These are phyloP conservation scores for Artibeus jamaicensis DNA, from an alignment of 2,797 vertebrate species.

Conservation along the genomic window DNA sequence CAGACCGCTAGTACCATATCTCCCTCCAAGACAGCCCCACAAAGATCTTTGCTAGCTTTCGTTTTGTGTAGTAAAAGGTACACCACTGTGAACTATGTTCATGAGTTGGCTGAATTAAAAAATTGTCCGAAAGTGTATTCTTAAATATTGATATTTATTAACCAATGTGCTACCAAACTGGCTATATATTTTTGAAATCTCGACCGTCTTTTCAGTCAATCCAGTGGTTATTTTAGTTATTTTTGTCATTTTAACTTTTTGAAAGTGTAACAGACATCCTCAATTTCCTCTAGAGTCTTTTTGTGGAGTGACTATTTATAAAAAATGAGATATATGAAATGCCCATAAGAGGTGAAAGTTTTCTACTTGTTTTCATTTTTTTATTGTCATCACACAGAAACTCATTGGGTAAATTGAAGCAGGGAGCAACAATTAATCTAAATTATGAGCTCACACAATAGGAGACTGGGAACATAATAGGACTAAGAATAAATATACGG, in stretches of 20 bases:
- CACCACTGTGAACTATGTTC: neutral
- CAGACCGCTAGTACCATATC: neutral
- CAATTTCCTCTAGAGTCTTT: slow-evolving; percentile 41
- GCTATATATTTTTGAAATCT: neutral
- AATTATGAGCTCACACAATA: neutral
- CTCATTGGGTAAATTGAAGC: slow-evolving; percentile 27
- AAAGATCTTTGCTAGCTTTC: neutral
- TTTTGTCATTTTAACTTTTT: slow-evolving; percentile 44
- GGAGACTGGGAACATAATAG: slow-evolving; percentile 31
- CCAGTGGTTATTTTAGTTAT: slow-evolving; percentile 26
- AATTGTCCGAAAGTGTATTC: neutral
- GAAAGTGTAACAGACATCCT: neutral
- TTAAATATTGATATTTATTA: neutral
- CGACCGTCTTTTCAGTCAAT: neutral
- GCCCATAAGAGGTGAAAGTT: neutral
- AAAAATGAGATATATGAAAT: neutral
- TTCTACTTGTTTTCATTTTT: slow-evolving; percentile 7
- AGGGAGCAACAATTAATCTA: slow-evolving; percentile 14
- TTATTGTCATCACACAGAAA: slow-evolving; percentile 34
- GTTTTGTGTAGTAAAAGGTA: neutral
- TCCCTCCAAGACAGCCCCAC: neutral
- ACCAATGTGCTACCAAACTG: neutral
- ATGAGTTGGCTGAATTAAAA: neutral
- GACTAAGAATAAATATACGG: neutral
- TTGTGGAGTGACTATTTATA: slow-evolving; percentile 21